Conservation (phyloP, 2,797 vertebrate species). For the Poeciliopsis gracilis region DNA sequence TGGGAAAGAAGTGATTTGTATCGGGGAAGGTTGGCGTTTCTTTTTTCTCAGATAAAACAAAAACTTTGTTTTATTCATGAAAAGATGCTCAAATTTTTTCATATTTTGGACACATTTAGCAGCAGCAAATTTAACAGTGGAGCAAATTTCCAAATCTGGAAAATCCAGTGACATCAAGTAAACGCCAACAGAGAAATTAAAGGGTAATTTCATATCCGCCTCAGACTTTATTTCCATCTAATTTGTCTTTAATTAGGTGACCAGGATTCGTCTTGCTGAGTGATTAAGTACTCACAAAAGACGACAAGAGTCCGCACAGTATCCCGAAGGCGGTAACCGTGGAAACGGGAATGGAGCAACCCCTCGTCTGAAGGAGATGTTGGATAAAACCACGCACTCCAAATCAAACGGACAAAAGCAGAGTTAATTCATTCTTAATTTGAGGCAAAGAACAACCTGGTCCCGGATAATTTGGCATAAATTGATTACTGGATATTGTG, state of each 20-base stretch:
- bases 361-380: slow-evolving; percentile 25
- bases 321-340: slow-evolving; percentile 51
- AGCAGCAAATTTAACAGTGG: not conserved
- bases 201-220: slow-evolving; percentile 26
- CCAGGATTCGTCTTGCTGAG: slow-evolving; percentile 60
- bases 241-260: slow-evolving; percentile 70
- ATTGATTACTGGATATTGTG: not conserved
- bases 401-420: not conserved
- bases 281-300: slow-evolving; percentile 66
- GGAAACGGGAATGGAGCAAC: slow-evolving; percentile 41
- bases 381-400: slow-evolving; percentile 4
- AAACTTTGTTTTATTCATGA: not conserved
- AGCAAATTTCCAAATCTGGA: not conserved
- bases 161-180: not conserved
- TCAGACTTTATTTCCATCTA: slow-evolving; percentile 61
- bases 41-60: slow-evolving; percentile 10
- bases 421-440: slow-evolving; percentile 1
- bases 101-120: not conserved
- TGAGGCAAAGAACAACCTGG: not conserved
- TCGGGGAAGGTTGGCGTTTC: not conserved
- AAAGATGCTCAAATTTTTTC: not conserved
- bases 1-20: slow-evolving; percentile 13
- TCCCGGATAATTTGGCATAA: not conserved
- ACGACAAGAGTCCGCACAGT: slow-evolving; percentile 29
- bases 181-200: not conserved